Percentiles rank a stretch among this genome's conserved stretches.
Conservation (phyloP, 2,113 vertebrate genomes). For the Alethe diademata region DNA sequence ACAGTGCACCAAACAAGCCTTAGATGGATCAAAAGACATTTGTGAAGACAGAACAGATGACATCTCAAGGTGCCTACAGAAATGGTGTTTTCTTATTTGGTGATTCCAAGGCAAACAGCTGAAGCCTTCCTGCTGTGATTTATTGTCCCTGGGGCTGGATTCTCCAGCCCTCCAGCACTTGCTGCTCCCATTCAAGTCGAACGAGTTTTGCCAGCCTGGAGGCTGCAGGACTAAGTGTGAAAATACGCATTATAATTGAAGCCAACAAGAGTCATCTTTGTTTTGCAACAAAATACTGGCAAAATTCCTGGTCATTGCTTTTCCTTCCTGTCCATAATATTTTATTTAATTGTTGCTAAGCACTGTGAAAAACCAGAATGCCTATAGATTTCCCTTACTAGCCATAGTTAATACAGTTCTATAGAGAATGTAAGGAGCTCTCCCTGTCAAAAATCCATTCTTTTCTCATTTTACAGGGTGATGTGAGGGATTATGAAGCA, state of each 20-base stretch:
- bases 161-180: neutral
- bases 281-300: conserved; percentile 1
- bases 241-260: neutral
- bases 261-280: neutral
- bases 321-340: neutral
- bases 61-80: neutral
- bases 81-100: neutral
- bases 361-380: neutral
- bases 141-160: neutral
- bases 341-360: neutral
- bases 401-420: neutral
- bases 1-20: neutral
- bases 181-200: conserved; percentile 50
- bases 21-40: neutral
- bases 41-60: neutral
- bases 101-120: neutral
- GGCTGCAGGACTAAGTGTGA: neutral
- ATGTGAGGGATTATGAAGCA: conserved; percentile 84
- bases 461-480: conserved; percentile 75
- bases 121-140: neutral
- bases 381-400: neutral
- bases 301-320: neutral
- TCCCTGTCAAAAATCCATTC: neutral
- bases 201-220: conserved; percentile 30
- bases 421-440: neutral